These are phyloP conservation scores for Cuniculus paca DNA, from an alignment of 2,797 vertebrate genomes.

Conservation along the genomic window DNA sequence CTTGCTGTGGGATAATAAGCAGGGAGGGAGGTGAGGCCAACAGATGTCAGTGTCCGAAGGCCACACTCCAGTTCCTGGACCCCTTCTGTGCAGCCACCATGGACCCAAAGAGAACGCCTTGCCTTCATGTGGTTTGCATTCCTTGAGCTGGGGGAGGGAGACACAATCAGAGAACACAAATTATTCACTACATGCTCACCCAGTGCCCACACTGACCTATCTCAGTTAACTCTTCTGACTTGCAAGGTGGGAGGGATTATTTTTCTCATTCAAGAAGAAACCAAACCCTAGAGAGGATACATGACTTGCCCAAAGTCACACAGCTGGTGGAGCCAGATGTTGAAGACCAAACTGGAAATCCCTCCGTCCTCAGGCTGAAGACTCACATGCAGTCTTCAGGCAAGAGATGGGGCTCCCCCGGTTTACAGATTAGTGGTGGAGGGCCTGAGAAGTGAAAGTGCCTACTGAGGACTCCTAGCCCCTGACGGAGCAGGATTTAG, in stretches of 20 bases:
- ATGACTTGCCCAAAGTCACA: background rate
- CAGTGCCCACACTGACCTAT: background rate
- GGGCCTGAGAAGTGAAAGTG: background rate
- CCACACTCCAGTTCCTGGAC: background rate
- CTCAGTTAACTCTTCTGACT: background rate
- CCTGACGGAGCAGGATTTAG: background rate
- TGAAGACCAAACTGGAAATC: background rate
- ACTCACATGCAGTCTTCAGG: background rate
- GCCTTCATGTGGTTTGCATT: background rate
- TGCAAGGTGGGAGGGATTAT: background rate
- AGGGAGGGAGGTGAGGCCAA: background rate
- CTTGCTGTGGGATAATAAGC: background rate
- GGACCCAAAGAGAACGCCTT: background rate
- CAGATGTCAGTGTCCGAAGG: background rate
- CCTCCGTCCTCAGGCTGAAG: background rate
- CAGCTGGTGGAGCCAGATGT: background rate
- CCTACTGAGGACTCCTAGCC: background rate
- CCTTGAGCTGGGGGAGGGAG: background rate
- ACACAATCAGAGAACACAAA: background rate
- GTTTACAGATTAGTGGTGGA: background rate
- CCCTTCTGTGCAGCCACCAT: background rate
- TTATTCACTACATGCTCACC: background rate
- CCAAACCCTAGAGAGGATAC: background rate
- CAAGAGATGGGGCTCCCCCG: background rate
- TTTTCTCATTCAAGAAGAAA: background rate